Conservation (phyloP, 35 echinoderm and acorn worm species). For the Lytechinus pictus region DNA sequence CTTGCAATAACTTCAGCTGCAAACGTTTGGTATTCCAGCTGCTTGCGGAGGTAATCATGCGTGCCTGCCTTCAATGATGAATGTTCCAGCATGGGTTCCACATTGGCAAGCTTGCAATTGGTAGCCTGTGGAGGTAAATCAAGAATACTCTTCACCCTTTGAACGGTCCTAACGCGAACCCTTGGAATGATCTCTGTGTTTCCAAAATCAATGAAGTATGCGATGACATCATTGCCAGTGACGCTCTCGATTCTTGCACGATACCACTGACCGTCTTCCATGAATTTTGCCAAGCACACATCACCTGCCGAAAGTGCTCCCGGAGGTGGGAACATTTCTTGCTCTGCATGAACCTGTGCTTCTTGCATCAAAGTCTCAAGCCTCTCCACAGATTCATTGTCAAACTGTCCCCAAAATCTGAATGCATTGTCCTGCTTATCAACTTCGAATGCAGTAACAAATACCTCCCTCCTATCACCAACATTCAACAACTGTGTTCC, state of each 20-base stretch:
- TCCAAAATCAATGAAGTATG: constrained; percentile 87
- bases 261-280: constrained; percentile 85
- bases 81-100: constrained; percentile 57
- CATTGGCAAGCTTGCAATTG: constrained; percentile 69
- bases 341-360: constrained; percentile 50
- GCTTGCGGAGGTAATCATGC: constrained; percentile 61
- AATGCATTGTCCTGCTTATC: constrained; percentile 52
- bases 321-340: background rate
- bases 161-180: constrained; percentile 53
- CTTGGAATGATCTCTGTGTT: constrained; percentile 88
- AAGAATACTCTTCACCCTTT: constrained; percentile 39
- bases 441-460: constrained; percentile 57
- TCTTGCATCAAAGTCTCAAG: constrained; percentile 27
- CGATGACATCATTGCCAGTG: constrained; percentile 87
- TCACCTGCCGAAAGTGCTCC: constrained; percentile 50
- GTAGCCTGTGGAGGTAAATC: constrained; percentile 70
- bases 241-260: constrained; percentile 73
- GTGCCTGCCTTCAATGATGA: constrained; percentile 72
- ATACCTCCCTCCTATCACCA: constrained; percentile 54
- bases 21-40: constrained; percentile 70
- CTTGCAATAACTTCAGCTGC: constrained; percentile 60
- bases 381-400: constrained; percentile 47
- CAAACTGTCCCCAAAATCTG: constrained; percentile 67
- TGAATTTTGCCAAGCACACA: constrained; percentile 78
- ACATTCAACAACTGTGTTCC: constrained; percentile 18